These are phyloP conservation scores for Nestor notabilis DNA, from an alignment of 2,113 vertebrate genomes.

Conservation along the genomic window DNA sequence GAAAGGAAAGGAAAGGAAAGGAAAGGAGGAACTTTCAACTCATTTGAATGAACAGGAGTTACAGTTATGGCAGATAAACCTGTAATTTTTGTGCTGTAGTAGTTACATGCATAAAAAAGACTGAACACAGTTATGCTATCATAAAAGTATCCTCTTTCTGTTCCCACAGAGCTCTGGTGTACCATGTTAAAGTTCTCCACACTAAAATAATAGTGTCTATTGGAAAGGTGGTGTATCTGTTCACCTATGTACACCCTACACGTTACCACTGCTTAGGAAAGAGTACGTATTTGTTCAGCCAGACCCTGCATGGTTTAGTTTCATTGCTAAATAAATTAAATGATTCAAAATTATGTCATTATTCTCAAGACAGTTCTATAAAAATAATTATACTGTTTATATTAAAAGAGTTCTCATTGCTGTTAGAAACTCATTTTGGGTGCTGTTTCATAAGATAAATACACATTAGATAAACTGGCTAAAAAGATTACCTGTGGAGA, in stretches of 20 bases:
- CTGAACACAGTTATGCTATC: not conserved
- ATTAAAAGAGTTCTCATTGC: not conserved
- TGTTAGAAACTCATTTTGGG: not conserved
- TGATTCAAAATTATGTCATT: not conserved
- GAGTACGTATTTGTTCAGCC: not conserved
- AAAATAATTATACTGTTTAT: not conserved
- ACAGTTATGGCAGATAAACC: not conserved
- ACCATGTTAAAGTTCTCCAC: not conserved
- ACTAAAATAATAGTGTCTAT: not conserved
- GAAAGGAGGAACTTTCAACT: not conserved
- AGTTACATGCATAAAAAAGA: not conserved
- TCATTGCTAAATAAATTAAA: not conserved
- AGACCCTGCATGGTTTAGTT: not conserved
- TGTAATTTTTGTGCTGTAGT: not conserved
- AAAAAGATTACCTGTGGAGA: not conserved
- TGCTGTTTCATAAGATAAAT: not conserved
- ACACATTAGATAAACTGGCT: not conserved
- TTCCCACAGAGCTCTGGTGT: not conserved
- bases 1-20: too few relatives aligned
- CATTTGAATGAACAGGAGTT: not conserved
- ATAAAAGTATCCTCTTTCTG: not conserved
- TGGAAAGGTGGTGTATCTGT: not conserved
- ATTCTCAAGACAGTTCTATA: not conserved
- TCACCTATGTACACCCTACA: not conserved
- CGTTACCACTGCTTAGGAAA: accelerated